Evolutionary conservation across 1,140 invertebrate genomes (phyloP).

Genomic region (Drosophila nasuta): DNA sequence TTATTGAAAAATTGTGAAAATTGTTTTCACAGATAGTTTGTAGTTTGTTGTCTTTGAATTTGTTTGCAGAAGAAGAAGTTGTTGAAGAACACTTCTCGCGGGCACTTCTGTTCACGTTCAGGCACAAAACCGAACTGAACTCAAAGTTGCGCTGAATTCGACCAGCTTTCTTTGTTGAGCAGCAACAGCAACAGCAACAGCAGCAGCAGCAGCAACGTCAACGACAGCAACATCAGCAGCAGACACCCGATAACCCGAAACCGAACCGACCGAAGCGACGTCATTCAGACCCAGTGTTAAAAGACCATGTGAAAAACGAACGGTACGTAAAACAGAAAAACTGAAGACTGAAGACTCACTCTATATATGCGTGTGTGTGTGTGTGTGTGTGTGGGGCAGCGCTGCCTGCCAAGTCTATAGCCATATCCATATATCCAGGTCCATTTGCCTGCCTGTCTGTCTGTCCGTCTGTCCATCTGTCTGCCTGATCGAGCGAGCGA

Average conservation of each 20-base stretch:
- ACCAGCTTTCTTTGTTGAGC: slow-evolving; percentile 84
- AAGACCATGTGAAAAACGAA: slow-evolving; percentile 64
- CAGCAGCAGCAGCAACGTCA: not conserved
- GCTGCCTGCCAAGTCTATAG: not conserved
- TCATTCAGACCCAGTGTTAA: slow-evolving; percentile 36
- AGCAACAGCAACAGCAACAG: slow-evolving; percentile 36
- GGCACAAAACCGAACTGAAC: slow-evolving; percentile 83
- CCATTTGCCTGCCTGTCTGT: slow-evolving; percentile 45
- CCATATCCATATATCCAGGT: slow-evolving; percentile 20
- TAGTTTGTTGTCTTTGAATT: not conserved
- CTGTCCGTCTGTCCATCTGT: slow-evolving; percentile 14
- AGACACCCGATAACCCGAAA: slow-evolving; percentile 52
- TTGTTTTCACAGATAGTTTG: not conserved
- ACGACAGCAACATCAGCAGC: not conserved
- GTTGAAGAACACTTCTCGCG: slow-evolving; percentile 60
- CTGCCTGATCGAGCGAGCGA: slow-evolving; percentile 1
- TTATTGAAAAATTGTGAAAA: not conserved
- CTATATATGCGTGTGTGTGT: slow-evolving; percentile 3
- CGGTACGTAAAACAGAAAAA: slow-evolving; percentile 45
- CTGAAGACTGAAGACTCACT: slow-evolving; percentile 50
- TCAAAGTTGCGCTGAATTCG: slow-evolving; percentile 78
- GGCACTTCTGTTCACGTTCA: slow-evolving; percentile 75
- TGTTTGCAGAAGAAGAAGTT: not conserved
- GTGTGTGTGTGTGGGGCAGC: slow-evolving; percentile 9
- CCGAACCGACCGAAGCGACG: slow-evolving; percentile 47